Evolutionary conservation across 2,797 vertebrate species (phyloP).

Genomic region (Sciaenops ocellatus): DNA sequence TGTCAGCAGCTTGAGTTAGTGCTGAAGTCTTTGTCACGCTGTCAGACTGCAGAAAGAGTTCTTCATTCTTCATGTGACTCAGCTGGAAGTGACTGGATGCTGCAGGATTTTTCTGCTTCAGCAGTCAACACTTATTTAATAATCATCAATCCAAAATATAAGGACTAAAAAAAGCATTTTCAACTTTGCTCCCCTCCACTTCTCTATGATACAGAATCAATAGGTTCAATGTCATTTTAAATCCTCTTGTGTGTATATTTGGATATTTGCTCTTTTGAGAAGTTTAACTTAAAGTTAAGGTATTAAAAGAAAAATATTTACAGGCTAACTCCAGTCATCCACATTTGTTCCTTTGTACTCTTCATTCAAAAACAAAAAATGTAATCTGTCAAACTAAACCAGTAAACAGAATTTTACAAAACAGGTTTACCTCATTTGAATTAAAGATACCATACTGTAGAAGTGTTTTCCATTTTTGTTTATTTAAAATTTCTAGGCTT

Average conservation of each 20-base stretch:
- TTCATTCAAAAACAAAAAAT: not conserved
- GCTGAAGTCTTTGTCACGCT: constrained; percentile 9
- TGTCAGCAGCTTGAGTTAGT: constrained; percentile 27
- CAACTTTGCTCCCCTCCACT: not conserved
- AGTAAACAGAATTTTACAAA: not conserved
- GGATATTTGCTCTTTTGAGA: not conserved
- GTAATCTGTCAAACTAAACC: not conserved
- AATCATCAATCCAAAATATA: not conserved
- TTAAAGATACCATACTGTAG: not conserved
- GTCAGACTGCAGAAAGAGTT: constrained; percentile 45
- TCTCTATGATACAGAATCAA: not conserved
- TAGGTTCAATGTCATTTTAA: not conserved
- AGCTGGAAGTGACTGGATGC: constrained; percentile 34
- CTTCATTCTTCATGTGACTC: constrained; percentile 47
- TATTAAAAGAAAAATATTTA: not conserved
- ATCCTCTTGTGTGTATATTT: not conserved
- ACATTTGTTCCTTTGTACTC: not conserved
- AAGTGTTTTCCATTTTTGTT: too few relatives aligned
- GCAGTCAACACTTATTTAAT: not conserved
- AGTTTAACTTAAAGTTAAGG: not conserved
- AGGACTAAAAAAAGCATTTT: not conserved
- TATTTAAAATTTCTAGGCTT: too few relatives aligned
- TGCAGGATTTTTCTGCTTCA: constrained; percentile 20
- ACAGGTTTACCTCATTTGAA: not conserved
- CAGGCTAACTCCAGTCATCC: not conserved